phyloP scores from a whole-genome alignment of 2,797 vertebrate species.

The Sandelia bainsii region DNA sequence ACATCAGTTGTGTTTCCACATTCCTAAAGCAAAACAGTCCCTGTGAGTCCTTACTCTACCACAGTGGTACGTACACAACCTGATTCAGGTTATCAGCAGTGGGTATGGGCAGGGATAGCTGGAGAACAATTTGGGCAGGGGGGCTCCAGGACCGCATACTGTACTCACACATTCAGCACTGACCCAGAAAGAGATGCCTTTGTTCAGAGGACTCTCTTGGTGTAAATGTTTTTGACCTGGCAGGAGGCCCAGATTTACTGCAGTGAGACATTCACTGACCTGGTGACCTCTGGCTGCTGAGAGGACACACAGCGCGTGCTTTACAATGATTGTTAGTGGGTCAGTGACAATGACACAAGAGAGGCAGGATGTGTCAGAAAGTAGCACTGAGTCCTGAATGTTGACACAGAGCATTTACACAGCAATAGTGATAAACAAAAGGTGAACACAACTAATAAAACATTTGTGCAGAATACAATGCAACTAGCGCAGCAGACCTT shows the following conservation, averaged over 20 bases:
- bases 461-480: too few species aligned
- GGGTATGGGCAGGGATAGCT: too few species aligned
- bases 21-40: too few species aligned
- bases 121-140: too few species aligned
- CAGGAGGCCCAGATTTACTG: conserved; percentile 52
- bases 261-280: conserved; percentile 57
- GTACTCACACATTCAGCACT: not conserved
- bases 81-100: too few species aligned
- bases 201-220: conserved; percentile 16
- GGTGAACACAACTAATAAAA: not conserved
- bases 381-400: not conserved
- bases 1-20: too few species aligned
- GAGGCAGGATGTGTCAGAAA: conserved; percentile 9
- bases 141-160: too few species aligned
- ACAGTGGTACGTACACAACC: too few species aligned
- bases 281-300: conserved; percentile 46
- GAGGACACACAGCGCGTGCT: conserved; percentile 23
- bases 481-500: too few species aligned
- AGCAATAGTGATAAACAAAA: not conserved
- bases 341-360: conserved; percentile 29
- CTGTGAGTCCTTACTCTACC: too few species aligned
- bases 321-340: conserved; percentile 7
- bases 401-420: conserved; percentile 11
- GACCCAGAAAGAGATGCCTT: not conserved
- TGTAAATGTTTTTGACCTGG: conserved; percentile 56